Conservation (phyloP, 1,140 invertebrate species). For the Meloidogyne hapla region DNA sequence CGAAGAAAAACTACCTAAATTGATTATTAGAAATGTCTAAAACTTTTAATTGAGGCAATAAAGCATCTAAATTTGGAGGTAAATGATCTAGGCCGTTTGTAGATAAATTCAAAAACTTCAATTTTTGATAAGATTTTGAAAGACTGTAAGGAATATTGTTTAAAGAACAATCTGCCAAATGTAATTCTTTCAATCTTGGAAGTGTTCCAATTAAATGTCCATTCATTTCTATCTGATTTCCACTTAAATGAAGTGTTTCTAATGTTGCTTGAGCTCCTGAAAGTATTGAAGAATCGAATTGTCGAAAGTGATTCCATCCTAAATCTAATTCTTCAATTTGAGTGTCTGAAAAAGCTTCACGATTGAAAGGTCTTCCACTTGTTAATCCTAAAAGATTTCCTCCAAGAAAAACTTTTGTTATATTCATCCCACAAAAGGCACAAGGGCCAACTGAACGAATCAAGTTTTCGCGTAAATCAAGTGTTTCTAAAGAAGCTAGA, state of each 20-base stretch:
- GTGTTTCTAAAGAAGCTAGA: constrained; percentile 39
- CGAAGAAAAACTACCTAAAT: constrained; percentile 37
- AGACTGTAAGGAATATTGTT: constrained; percentile 44
- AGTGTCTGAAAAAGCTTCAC: constrained; percentile 54
- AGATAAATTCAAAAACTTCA: constrained; percentile 48
- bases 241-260: constrained; percentile 49
- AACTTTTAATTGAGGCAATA: constrained; percentile 36
- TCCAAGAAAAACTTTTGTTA: constrained; percentile 40
- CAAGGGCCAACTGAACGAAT: constrained; percentile 42
- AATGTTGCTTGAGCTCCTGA: constrained; percentile 47
- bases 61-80: constrained; percentile 32
- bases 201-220: constrained; percentile 36
- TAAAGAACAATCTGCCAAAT: constrained; percentile 55
- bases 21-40: constrained; percentile 52
- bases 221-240: constrained; percentile 44
- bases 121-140: constrained; percentile 38
- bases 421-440: constrained; percentile 53
- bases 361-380: constrained; percentile 31
- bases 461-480: constrained; percentile 48
- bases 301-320: constrained; percentile 53
- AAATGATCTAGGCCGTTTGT: constrained; percentile 35
- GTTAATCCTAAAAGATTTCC: constrained; percentile 50
- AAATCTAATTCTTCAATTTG: constrained; percentile 50
- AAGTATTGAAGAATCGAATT: constrained; percentile 52
- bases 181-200: constrained; percentile 41